A percentile compares a stretch with the other conserved stretches of the same genome.
Conservation (phyloP, 2,888 invertebrate genomes). For the Pterostichus niger region DNA sequence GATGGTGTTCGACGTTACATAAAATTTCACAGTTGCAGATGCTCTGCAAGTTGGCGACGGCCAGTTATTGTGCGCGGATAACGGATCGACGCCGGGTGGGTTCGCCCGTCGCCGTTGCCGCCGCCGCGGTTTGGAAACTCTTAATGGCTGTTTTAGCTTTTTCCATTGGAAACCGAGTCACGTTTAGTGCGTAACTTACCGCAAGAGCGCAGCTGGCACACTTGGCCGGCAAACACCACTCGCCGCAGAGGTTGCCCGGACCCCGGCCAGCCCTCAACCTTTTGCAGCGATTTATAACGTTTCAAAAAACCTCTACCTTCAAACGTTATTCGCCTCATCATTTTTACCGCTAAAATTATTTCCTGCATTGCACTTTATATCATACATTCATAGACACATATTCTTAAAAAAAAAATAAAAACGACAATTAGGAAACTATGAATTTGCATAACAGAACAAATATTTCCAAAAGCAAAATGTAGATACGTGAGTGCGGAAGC, state of each 20-base stretch:
- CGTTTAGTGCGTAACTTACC: slow-evolving; percentile 66
- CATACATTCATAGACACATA: neutral
- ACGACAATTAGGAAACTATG: neutral
- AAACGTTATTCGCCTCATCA: slow-evolving; percentile 54
- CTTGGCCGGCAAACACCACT: slow-evolving; percentile 59
- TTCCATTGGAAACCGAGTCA: slow-evolving; percentile 66
- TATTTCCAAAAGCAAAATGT: too few species aligned
- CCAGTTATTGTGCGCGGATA: slow-evolving; percentile 51
- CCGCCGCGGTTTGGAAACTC: slow-evolving; percentile 64
- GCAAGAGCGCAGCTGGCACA: slow-evolving; percentile 65
- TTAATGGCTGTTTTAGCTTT: slow-evolving; percentile 67
- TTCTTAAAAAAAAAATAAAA: neutral
- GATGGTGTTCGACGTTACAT: slow-evolving; percentile 4
- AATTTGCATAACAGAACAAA: neutral
- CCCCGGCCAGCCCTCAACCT: slow-evolving; percentile 17
- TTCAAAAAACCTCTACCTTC: slow-evolving; percentile 61
- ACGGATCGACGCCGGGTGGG: slow-evolving; percentile 45
- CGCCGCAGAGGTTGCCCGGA: slow-evolving; percentile 18
- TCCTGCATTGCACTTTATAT: slow-evolving; percentile 18
- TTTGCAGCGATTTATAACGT: slow-evolving; percentile 59
- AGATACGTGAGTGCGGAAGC: too few species aligned
- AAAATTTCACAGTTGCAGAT: slow-evolving; percentile 59
- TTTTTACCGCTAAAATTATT: slow-evolving; percentile 41
- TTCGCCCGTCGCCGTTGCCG: neutral
- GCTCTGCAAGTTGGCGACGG: slow-evolving; percentile 29